Conservation (phyloP, 1,140 invertebrate species). For the Coenobita brevimanus region DNA sequence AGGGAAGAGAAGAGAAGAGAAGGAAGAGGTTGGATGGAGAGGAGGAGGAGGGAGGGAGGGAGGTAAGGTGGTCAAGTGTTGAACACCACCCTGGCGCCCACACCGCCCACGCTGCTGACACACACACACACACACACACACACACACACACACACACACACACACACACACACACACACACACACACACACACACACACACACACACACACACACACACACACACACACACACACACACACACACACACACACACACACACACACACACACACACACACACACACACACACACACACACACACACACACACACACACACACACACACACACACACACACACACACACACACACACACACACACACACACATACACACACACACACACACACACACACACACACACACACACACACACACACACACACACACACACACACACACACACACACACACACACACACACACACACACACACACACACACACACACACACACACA, state of each 20-base stretch:
- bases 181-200: slow-evolving; percentile 27
- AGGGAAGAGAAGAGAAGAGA: no score
- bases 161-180: slow-evolving; percentile 6
- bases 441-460: not conserved
- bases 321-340: slow-evolving; percentile 31
- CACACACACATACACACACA: not conserved
- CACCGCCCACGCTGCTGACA: no score
- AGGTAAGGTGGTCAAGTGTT: no score
- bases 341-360: slow-evolving; percentile 31
- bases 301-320: slow-evolving; percentile 22
- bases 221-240: slow-evolving; percentile 18
- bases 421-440: no score
- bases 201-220: slow-evolving; percentile 36
- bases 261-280: not conserved
- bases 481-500: not conserved
- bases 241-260: not conserved
- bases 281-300: not conserved
- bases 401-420: not conserved
- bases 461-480: not conserved
- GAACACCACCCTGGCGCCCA: no score
- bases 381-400: not conserved
- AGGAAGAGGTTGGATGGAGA: no score
- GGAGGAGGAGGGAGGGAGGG: no score
- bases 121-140: not conserved
- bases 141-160: not conserved